Base-by-base conservation (phyloP, 2,888 invertebrate genomes). In the Leptopilina drosophilae region DNA sequence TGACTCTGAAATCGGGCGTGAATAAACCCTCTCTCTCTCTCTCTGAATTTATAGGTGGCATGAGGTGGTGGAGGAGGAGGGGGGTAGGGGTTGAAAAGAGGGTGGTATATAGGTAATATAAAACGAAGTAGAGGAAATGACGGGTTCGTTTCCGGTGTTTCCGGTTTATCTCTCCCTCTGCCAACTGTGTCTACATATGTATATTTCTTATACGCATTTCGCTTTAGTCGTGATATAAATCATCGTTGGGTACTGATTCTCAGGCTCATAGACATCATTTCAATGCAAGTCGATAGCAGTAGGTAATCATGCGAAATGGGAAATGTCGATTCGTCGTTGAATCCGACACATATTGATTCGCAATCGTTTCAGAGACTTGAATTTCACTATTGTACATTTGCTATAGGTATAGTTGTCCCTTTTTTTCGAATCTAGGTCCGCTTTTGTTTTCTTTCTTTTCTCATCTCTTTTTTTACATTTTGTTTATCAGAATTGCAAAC, bases 241-340 rank as follows among this genome's bases (percentile, higher is more conserved):
- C 69, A 69, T 69, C 49, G 49, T 42, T 14, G 49, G 49, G 12
- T 11, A 12, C 69, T 53, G 69, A 49, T 69, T 69, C 69, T 69
- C 69, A 69, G 42, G 69, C 49, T 69, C 53, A 20, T 69, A 26
- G 69, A 14, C 69, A 49, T 69, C 69, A 69, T 69, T 69, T 69
- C 69, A 69, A 69, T 69, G 69, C 49, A 26, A 69, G 69, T 69
- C 69, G 69, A 69, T 69, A 69, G 46, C 49, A 69, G 26, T 49
- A 49, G 69, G 69, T 49, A 69, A 69, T 69, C 69, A 49, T 49
- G 53, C 49, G 69, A 69, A 69, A 49, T 69, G 69, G 49, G 69
- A 69, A 69, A 26, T 49, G 69, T 14, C 20, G 49, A 69, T 20
- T 69, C 53, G 49, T 69, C 49, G 69, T 53, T 69, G 26, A 69